Evolutionary conservation across 2,888 invertebrate genomes (phyloP).

Genomic region (Drosophila merina): DNA sequence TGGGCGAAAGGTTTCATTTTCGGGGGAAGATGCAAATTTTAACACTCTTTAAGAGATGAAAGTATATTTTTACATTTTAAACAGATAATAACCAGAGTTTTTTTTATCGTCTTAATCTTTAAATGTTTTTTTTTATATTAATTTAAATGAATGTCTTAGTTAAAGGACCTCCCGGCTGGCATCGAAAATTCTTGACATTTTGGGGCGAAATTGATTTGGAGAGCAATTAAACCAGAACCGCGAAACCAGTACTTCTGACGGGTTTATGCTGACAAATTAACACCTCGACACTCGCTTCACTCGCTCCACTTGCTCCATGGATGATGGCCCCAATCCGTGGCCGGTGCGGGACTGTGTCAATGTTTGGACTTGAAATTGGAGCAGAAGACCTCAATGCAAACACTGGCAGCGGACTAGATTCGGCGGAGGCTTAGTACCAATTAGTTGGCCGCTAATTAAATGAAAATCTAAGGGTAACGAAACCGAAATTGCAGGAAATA

Average conservation of each 20-base stretch:
- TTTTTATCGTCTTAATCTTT: neutral
- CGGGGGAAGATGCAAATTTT: neutral
- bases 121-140: neutral
- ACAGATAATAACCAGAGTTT: neutral
- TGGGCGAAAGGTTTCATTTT: neutral
- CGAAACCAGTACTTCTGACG: constrained; percentile 23
- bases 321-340: constrained; percentile 31
- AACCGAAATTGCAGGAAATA: constrained; percentile 57
- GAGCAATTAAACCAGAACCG: constrained; percentile 38
- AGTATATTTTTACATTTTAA: neutral
- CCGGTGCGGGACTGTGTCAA: constrained; percentile 63
- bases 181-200: constrained; percentile 22
- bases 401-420: constrained; percentile 27
- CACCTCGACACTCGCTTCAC: constrained; percentile 44
- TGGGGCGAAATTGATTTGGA: constrained; percentile 39
- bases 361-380: constrained; percentile 56
- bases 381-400: constrained; percentile 33
- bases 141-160: neutral
- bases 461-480: constrained; percentile 59
- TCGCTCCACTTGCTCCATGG: constrained; percentile 39
- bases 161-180: neutral
- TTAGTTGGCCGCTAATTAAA: constrained; percentile 66
- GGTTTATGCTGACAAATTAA: constrained; percentile 62
- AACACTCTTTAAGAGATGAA: neutral
- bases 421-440: constrained; percentile 43